These are phyloP conservation scores for Leucopsar rothschildi DNA, from an alignment of 2,113 vertebrate genomes.

Conservation along the genomic window DNA sequence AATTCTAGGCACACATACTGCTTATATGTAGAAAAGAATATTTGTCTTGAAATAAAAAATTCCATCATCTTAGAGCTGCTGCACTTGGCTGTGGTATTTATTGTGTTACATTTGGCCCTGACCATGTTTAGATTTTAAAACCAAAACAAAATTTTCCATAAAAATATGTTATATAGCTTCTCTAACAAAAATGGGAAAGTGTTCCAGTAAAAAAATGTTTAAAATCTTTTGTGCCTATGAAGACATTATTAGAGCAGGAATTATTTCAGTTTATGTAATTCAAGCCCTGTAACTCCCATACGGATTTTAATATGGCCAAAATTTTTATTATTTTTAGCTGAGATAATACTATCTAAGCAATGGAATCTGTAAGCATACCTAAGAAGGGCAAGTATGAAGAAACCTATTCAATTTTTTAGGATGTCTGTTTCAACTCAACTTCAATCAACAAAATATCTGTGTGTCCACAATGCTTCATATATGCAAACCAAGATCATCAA, in stretches of 20 bases:
- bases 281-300: neutral
- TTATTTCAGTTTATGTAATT: slow-evolving; percentile 15
- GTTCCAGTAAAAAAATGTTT: neutral
- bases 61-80: neutral
- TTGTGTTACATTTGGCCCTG: slow-evolving; percentile 7
- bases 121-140: slow-evolving; percentile 16
- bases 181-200: neutral
- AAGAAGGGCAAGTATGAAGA: neutral
- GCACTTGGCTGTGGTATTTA: slow-evolving; percentile 7
- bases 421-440: neutral
- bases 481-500: neutral
- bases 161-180: neutral
- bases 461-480: neutral
- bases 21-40: slow-evolving; percentile 1
- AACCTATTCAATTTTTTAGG: neutral
- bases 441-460: neutral
- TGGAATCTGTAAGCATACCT: neutral
- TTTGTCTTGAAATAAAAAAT: slow-evolving; percentile 15
- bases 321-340: slow-evolving; percentile 23
- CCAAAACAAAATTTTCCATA: slow-evolving; percentile 3
- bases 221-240: slow-evolving; percentile 14
- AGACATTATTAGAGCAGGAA: slow-evolving; percentile 9
- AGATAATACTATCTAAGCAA: neutral
- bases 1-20: neutral
- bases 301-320: neutral